Percentiles rank a stretch among this genome's conserved stretches.
phyloP scores from a whole-genome alignment of 1,140 invertebrate species.

The Platyscapa corneri region DNA sequence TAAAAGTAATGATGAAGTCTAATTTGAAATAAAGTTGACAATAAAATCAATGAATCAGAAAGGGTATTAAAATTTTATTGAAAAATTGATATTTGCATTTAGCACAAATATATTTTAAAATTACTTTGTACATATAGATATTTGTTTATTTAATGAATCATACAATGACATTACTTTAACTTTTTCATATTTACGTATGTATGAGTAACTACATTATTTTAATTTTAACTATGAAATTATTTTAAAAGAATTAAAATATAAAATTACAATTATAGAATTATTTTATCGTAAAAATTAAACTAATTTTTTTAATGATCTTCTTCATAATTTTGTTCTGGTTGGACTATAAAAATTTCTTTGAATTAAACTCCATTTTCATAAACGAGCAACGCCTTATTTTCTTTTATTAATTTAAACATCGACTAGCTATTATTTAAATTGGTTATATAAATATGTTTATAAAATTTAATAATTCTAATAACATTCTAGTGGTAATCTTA shows the following conservation, averaged over 20 bases:
- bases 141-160: slow-evolving; percentile 14
- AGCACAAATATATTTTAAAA: not conserved
- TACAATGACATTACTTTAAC: not conserved
- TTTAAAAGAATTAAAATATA: not conserved
- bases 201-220: not conserved
- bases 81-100: not conserved
- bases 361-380: no score
- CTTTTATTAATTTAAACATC: no score
- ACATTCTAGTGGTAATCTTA: no score
- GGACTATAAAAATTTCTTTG: no score
- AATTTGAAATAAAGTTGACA: not conserved
- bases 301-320: no score
- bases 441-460: no score
- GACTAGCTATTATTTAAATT: no score
- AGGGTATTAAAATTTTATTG: not conserved
- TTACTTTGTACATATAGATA: not conserved
- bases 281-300: no score
- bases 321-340: no score
- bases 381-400: not conserved
- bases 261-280: no score
- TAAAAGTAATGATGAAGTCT: not conserved
- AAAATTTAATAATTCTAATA: no score
- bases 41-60: not conserved
- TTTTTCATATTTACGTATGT: not conserved
- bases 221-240: not conserved